Evolutionary conservation across 2,113 vertebrate genomes (phyloP).

Genomic region (Eptesicus fuscus): DNA sequence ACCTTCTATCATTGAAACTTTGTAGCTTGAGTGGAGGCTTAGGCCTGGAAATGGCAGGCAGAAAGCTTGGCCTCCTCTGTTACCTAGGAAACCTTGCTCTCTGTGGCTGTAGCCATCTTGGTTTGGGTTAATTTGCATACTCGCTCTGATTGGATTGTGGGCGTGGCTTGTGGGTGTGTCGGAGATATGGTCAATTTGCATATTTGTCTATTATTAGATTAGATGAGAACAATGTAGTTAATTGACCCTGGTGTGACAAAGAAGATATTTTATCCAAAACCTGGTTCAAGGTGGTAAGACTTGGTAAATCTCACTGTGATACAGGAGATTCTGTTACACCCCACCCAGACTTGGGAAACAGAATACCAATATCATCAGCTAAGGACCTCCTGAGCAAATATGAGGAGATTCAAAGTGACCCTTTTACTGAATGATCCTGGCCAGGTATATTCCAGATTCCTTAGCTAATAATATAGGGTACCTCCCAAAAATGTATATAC

Average conservation of each 20-base stretch:
- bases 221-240: not conserved
- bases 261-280: not conserved
- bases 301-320: not conserved
- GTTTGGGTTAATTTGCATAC: too few relatives aligned
- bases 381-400: not conserved
- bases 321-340: not conserved
- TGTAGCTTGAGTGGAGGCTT: too few relatives aligned
- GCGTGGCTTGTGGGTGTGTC: too few relatives aligned
- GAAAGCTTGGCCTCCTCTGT: too few relatives aligned
- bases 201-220: too few relatives aligned
- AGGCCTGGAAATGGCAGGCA: too few relatives aligned
- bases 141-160: too few relatives aligned
- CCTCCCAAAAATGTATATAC: too few relatives aligned
- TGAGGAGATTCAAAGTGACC: not conserved
- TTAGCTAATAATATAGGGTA: not conserved
- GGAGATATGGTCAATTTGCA: too few relatives aligned
- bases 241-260: not conserved
- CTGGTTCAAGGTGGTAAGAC: not conserved
- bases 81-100: too few relatives aligned
- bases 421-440: not conserved
- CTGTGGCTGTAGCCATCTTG: too few relatives aligned
- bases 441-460: not conserved
- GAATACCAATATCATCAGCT: not conserved
- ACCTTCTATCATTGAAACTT: too few relatives aligned
- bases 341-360: not conserved